Evolutionary conservation across 2,888 invertebrate genomes (phyloP).

Genomic region (Aethes cnicana): DNA sequence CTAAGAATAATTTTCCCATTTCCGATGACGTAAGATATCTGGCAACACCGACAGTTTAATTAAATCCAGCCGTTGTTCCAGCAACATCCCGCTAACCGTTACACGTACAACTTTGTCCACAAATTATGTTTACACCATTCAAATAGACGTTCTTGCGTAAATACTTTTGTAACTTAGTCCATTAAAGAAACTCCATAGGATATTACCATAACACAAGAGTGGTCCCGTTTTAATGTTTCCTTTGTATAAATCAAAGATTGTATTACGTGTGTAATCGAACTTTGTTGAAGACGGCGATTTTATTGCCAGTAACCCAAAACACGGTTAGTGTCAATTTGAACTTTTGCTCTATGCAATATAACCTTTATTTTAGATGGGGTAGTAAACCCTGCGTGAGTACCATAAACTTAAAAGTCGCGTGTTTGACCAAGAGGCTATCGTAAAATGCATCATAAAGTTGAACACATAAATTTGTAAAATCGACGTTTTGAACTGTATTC

Average conservation of each 20-base stretch:
- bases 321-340: constrained; percentile 31
- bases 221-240: constrained; percentile 59
- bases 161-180: constrained; percentile 73
- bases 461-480: constrained; percentile 71
- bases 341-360: constrained; percentile 40
- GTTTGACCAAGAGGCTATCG: constrained; percentile 73
- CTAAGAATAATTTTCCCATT: constrained; percentile 35
- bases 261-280: constrained; percentile 33
- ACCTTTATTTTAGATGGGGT: constrained; percentile 59
- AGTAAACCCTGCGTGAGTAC: constrained; percentile 65
- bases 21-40: constrained; percentile 36
- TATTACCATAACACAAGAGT: constrained; percentile 69
- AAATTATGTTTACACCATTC: constrained; percentile 78
- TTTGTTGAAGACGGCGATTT: constrained; percentile 28
- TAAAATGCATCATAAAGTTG: constrained; percentile 73
- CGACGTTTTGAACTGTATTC: constrained; percentile 59
- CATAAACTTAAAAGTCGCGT: constrained; percentile 70
- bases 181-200: constrained; percentile 70
- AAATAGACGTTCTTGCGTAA: constrained; percentile 71
- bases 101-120: constrained; percentile 70
- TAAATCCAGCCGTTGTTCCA: constrained; percentile 63
- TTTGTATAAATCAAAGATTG: constrained; percentile 44
- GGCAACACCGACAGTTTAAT: constrained; percentile 61
- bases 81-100: constrained; percentile 64
- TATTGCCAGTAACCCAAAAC: neutral